Evolutionary conservation across 2,888 invertebrate species (phyloP).

Genomic region (Diloba caeruleocephala): DNA sequence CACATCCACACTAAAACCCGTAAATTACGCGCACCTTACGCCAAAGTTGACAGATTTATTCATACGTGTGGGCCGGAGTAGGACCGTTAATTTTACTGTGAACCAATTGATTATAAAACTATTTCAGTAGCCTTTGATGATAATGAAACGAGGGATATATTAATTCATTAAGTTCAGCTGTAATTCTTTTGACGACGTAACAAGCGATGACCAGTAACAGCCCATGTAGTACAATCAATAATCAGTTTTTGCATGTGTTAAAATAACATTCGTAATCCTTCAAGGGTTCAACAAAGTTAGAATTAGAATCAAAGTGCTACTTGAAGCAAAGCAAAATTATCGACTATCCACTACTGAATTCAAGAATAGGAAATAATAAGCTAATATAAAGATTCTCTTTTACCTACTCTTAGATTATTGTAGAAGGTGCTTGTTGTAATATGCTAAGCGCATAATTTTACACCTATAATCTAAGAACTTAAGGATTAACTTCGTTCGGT

Average conservation of each 20-base stretch:
- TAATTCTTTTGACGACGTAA: conserved; percentile 2
- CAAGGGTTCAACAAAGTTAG: too few relatives aligned
- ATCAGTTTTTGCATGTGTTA: background rate
- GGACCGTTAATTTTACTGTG: conserved; percentile 47
- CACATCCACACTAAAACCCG: conserved; percentile 60
- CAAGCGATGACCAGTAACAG: conserved; percentile 4
- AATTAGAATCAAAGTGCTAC: too few relatives aligned
- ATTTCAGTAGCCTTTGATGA: conserved; percentile 34
- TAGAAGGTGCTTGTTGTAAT: too few relatives aligned
- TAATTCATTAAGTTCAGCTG: conserved; percentile 12
- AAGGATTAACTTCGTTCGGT: conserved; percentile 16
- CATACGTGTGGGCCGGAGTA: conserved; percentile 51
- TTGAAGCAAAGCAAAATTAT: too few relatives aligned
- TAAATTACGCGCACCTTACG: conserved; percentile 67
- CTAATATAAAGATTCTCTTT: too few relatives aligned
- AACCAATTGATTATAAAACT: conserved; percentile 51
- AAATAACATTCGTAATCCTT: background rate
- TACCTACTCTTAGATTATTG: too few relatives aligned
- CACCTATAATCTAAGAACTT: too few relatives aligned
- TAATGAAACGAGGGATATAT: conserved; percentile 34
- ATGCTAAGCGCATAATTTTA: too few relatives aligned
- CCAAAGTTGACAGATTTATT: conserved; percentile 74
- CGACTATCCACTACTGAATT: too few relatives aligned
- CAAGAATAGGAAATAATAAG: too few relatives aligned
- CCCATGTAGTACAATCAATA: background rate